These are phyloP conservation scores for Xiphorhynchus erythropygius DNA, from an alignment of 2,797 vertebrate genomes.

Conservation along the genomic window DNA sequence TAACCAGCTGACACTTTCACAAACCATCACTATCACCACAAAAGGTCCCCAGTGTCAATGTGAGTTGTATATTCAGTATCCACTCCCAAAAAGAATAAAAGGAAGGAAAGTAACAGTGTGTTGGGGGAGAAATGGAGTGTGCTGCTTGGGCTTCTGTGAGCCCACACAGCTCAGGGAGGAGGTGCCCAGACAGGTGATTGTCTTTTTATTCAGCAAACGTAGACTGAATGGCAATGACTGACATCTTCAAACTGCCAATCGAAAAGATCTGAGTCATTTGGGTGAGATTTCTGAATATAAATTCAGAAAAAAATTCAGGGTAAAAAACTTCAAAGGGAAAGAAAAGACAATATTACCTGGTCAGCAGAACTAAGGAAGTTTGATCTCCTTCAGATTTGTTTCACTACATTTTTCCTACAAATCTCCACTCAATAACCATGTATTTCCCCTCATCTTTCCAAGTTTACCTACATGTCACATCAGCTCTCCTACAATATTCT, in stretches of 20 bases:
- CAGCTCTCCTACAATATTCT: background rate
- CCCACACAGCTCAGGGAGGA: background rate
- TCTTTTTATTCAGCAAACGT: background rate
- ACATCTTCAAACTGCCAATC: background rate
- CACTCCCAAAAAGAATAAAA: background rate
- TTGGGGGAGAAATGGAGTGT: background rate
- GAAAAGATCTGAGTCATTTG: conserved; percentile 1
- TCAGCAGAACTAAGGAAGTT: background rate
- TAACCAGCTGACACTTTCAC: background rate
- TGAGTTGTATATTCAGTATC: background rate
- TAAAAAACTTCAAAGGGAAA: background rate
- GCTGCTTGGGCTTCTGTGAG: background rate
- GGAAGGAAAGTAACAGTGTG: background rate
- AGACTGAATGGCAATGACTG: background rate
- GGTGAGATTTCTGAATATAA: conserved; percentile 18
- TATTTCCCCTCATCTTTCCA: background rate
- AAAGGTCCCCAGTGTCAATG: background rate
- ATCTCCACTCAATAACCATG: background rate
- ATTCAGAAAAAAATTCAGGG: background rate
- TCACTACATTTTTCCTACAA: background rate
- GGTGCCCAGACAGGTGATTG: background rate
- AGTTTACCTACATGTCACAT: background rate
- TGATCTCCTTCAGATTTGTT: background rate
- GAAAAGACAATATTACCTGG: background rate
- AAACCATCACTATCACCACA: background rate